These are phyloP conservation scores for Pristionchus arcanus DNA, from an alignment of 2,888 invertebrate genomes.

Conservation along the genomic window DNA sequence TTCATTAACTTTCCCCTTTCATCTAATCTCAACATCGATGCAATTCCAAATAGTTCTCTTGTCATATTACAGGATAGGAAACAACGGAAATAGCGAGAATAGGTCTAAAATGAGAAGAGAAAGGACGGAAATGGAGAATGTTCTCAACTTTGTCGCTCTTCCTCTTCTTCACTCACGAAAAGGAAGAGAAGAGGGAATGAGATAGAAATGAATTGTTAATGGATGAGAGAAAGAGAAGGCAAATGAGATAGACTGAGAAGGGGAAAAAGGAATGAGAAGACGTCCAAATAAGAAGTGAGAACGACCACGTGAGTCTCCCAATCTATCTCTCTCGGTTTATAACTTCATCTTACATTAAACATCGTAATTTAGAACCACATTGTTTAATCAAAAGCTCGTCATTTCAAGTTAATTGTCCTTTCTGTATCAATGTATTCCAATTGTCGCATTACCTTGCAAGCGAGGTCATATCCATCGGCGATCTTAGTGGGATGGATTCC, in stretches of 20 bases:
- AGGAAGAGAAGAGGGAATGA: background rate
- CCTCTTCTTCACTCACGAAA: slow-evolving; percentile 23
- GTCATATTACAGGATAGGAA: background rate
- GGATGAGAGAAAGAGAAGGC: slow-evolving; percentile 22
- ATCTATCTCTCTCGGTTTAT: background rate
- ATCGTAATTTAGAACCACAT: background rate
- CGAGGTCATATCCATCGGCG: slow-evolving; percentile 98
- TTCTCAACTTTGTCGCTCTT: slow-evolving; percentile 31
- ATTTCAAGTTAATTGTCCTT: too few species aligned
- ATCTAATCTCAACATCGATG: too few species aligned
- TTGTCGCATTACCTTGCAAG: slow-evolving; percentile 89
- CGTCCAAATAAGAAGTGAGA: background rate
- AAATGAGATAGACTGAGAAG: background rate
- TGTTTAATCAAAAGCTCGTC: background rate
- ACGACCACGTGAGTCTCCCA: background rate
- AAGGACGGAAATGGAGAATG: background rate
- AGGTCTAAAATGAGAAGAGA: background rate
- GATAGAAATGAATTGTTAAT: slow-evolving; percentile 47
- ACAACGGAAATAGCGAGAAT: background rate
- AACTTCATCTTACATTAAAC: background rate
- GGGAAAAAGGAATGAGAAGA: background rate
- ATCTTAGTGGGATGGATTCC: slow-evolving; percentile 99
- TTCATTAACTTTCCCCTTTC: background rate
- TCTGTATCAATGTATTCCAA: background rate
- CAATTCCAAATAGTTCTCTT: background rate